Percentiles rank a stretch among this genome's conserved stretches.
Evolutionary conservation across 2,888 invertebrate genomes (phyloP).

Genomic region (Tryphoninae sp.): DNA sequence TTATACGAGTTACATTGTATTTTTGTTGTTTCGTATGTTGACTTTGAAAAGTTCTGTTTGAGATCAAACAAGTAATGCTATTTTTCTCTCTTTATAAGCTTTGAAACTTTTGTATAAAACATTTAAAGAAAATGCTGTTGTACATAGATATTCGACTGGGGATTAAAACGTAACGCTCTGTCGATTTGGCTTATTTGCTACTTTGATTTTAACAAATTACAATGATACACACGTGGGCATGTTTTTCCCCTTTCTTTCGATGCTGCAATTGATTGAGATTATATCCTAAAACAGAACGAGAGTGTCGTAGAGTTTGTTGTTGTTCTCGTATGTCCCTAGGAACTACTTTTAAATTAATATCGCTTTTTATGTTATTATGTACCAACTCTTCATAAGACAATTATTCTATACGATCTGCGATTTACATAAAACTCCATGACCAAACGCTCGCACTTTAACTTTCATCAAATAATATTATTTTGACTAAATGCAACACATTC

Average conservation of each 20-base stretch:
- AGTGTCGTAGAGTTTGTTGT: conserved; percentile 34
- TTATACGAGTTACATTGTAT: no score
- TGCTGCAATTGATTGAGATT: conserved; percentile 51
- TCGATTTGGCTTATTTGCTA: no score
- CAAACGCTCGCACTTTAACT: conserved; percentile 32
- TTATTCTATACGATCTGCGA: conserved; percentile 44
- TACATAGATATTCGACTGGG: no score
- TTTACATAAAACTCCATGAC: conserved; percentile 30
- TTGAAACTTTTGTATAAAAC: no score
- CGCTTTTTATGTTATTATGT: conserved; percentile 46
- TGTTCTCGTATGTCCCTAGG: conserved; percentile 32
- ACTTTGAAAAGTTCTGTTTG: no score
- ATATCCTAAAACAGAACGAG: conserved; percentile 42
- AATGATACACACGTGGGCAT: not conserved
- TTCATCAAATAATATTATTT: conserved; percentile 45
- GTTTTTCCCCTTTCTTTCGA: conserved; percentile 8
- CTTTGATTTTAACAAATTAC: not conserved
- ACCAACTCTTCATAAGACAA: conserved; percentile 51
- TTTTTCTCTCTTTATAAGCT: no score
- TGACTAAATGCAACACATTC: conserved; percentile 39
- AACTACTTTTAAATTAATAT: conserved; percentile 57
- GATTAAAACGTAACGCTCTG: no score
- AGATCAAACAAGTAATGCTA: no score
- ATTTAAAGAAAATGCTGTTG: no score
- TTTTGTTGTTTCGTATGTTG: no score